Evolutionary conservation across 2,113 vertebrate genomes (phyloP).

Genomic region (Mastomys coucha): DNA sequence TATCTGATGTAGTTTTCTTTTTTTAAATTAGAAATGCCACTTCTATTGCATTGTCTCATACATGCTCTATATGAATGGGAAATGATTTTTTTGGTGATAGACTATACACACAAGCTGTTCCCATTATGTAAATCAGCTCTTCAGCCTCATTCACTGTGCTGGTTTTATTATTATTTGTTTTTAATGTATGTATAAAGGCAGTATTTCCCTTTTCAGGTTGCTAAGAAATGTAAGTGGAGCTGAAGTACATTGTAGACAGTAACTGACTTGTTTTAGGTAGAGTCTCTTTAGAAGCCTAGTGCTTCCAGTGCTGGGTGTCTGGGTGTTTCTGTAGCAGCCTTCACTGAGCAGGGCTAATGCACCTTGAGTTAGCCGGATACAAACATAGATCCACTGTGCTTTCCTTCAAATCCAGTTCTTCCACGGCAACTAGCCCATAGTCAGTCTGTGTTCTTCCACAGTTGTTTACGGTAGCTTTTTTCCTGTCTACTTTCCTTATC

Average conservation of each 20-base stretch:
- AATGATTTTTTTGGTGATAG: conserved; percentile 87
- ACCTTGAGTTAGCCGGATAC: conserved; percentile 67
- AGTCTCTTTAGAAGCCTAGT: conserved; percentile 54
- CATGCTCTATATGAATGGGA: conserved; percentile 85
- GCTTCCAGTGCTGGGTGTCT: conserved; percentile 75
- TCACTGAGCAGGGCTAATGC: conserved; percentile 76
- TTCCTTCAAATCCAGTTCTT: conserved; percentile 77
- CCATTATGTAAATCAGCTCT: conserved; percentile 87
- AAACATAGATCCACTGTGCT: conserved; percentile 69
- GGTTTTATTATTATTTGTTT: conserved; percentile 77
- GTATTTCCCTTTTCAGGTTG: conserved; percentile 79
- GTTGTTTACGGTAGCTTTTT: conserved; percentile 55
- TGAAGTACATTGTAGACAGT: conserved; percentile 58
- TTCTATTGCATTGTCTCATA: conserved; percentile 86
- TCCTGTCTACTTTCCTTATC: conserved; percentile 54
- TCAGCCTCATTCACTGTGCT: conserved; percentile 80
- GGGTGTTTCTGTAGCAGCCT: conserved; percentile 69
- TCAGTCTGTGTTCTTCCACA: conserved; percentile 68
- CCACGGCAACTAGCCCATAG: conserved; percentile 72
- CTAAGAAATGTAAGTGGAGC: conserved; percentile 67
- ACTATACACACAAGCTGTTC: conserved; percentile 91
- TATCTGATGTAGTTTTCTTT: conserved; percentile 89
- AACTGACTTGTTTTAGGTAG: conserved; percentile 40
- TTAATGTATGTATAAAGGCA: conserved; percentile 62
- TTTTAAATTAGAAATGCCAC: conserved; percentile 82